Evolutionary conservation across 2,888 invertebrate species (phyloP), one percentile per base, ranked within the genome.

Genomic region (Julus scandinavius): DNA sequence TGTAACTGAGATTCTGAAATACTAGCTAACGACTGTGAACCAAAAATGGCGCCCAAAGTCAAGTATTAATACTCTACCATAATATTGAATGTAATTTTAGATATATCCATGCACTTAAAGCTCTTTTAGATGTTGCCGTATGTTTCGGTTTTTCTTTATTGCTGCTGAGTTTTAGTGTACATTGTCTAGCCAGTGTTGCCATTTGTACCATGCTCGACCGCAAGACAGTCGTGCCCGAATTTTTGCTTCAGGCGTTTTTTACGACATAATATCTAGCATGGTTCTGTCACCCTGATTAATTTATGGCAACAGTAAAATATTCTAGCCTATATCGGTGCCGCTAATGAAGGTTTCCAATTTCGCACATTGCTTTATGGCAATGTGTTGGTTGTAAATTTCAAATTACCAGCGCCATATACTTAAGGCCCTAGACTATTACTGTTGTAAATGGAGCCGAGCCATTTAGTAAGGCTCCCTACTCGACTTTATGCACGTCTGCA

Each of bases 261-360:
- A 85, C 41, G 41, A 85, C 49, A 85, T 85, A 85, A 85, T 85
- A 85, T 85, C 85, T 85, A 85, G 85, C 49, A 85, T 85, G 85
- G 85, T 41, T 85, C 49, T 86, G 84, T 84, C 49, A 88, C 38
- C 45, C 80, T 88, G 88, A 88, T 88, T 88, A 88, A 88, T 88
- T 88, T 88, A 88, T 88, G n/a, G 88, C 88, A 72, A 88, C 49
- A 15, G 83, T 88, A 88, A 88, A 88, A 88, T 45, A 88, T 88
- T 50, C 84, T n/a, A 84, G 29, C 63, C 49, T 80, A 87, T 87
- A 87, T 72, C n/a, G 87, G 87, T 63, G 87, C 87, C 80, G 87
- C 87, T 87, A 87, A 87, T 87, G 87, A 87, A 87, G 87, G 87
- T 63, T 80, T 87, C 87, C 87, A 87, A 87, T 87, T 87, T 87